Percentiles rank a stretch among this genome's conserved stretches.
These are phyloP conservation scores for Lobophora halterata DNA, from an alignment of 2,888 invertebrate species.

Conservation along the genomic window DNA sequence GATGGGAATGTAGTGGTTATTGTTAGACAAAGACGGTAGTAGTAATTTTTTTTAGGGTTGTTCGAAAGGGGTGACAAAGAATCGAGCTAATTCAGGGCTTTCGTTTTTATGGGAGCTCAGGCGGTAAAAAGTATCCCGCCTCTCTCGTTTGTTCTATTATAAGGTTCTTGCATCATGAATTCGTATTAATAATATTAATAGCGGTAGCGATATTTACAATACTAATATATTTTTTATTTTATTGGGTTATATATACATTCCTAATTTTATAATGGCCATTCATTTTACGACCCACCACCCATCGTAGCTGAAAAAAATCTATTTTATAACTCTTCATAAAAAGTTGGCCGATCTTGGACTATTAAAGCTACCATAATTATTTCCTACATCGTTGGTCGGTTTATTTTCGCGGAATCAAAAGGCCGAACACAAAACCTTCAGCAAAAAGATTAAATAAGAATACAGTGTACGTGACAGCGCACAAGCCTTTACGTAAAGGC, in stretches of 20 bases:
- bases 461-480: slow-evolving; percentile 73
- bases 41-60: slow-evolving; percentile 77
- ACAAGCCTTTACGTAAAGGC: slow-evolving; percentile 66
- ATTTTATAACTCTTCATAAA: background rate
- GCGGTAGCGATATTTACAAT: slow-evolving; percentile 67
- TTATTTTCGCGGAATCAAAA: slow-evolving; percentile 45
- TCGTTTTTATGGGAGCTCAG: slow-evolving; percentile 75
- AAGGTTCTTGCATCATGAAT: slow-evolving; percentile 68
- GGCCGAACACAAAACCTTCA: slow-evolving; percentile 49
- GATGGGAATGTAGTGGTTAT: slow-evolving; percentile 80
- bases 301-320: slow-evolving; percentile 30
- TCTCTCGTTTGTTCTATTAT: slow-evolving; percentile 79
- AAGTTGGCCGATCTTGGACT: background rate
- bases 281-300: slow-evolving; percentile 32
- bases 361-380: slow-evolving; percentile 17
- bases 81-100: slow-evolving; percentile 80
- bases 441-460: slow-evolving; percentile 75
- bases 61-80: slow-evolving; percentile 79
- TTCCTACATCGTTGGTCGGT: background rate
- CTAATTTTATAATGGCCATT: slow-evolving; percentile 50
- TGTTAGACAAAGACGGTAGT: slow-evolving; percentile 80
- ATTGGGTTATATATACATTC: slow-evolving; percentile 55
- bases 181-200: slow-evolving; percentile 77
- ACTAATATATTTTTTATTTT: slow-evolving; percentile 54
- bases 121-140: slow-evolving; percentile 80